These are phyloP conservation scores for Capitulum mitella DNA, from an alignment of 2,888 invertebrate species.

Conservation along the genomic window DNA sequence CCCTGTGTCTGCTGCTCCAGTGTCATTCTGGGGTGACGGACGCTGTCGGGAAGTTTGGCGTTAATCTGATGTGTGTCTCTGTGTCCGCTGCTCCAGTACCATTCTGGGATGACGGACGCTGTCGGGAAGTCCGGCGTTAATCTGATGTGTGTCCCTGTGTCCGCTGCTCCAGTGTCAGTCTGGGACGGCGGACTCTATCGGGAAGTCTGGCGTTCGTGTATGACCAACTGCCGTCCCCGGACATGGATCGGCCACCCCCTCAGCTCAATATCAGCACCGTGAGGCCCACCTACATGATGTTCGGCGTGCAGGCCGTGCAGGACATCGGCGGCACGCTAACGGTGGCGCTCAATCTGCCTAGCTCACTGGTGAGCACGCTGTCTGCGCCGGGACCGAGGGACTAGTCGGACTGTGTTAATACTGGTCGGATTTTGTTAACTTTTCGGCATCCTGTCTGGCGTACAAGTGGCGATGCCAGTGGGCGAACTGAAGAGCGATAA, in stretches of 20 bases:
- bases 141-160: neutral
- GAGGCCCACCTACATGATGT: slow-evolving; percentile 58
- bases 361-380: slow-evolving; percentile 48
- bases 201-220: slow-evolving; percentile 18
- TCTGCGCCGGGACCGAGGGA: too few relatives aligned
- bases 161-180: neutral
- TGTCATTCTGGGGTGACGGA: neutral
- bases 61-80: neutral
- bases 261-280: slow-evolving; percentile 60
- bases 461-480: too few relatives aligned
- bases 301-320: slow-evolving; percentile 59
- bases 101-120: neutral
- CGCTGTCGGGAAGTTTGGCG: neutral
- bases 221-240: slow-evolving; percentile 46
- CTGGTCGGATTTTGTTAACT: too few relatives aligned
- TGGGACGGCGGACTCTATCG: neutral
- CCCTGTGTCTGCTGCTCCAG: neutral
- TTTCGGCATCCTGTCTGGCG: too few relatives aligned
- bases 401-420: too few relatives aligned
- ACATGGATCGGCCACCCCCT: slow-evolving; percentile 56
- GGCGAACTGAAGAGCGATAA: too few relatives aligned
- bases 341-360: slow-evolving; percentile 61
- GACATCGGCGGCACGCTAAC: slow-evolving; percentile 75
- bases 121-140: neutral
- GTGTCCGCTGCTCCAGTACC: neutral